Conservation (phyloP, 2,113 vertebrate genomes). For the Peromyscus polionotus region DNA sequence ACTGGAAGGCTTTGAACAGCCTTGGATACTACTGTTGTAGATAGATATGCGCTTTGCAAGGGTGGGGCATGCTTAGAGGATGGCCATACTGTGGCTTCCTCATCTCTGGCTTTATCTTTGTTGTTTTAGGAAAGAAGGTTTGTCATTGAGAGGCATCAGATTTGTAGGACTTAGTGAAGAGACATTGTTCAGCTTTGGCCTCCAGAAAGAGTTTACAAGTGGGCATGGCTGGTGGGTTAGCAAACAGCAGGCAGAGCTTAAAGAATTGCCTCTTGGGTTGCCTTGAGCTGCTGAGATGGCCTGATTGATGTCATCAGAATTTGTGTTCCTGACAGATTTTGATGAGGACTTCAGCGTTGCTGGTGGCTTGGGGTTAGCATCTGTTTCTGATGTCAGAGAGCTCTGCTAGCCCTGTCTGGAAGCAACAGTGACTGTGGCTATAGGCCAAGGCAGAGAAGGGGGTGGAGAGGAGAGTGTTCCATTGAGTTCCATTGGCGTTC, state of each 20-base stretch:
- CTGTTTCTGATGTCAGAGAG: slow-evolving; percentile 13
- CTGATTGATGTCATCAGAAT: slow-evolving; percentile 3
- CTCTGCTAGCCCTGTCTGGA: background rate
- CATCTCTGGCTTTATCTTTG: background rate
- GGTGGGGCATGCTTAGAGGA: slow-evolving; percentile 4
- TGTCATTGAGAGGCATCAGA: background rate
- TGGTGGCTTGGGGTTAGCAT: slow-evolving; percentile 29
- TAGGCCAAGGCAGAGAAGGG: background rate
- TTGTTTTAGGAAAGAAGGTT: slow-evolving; percentile 37
- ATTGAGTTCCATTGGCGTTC: background rate
- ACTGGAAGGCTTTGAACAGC: background rate
- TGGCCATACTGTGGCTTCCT: background rate
- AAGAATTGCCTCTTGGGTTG: background rate
- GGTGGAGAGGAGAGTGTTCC: background rate
- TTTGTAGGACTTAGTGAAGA: slow-evolving; percentile 24
- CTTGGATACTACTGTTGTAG: background rate
- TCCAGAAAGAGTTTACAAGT: slow-evolving; percentile 7
- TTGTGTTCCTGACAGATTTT: slow-evolving; percentile 46
- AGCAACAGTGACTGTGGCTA: slow-evolving; percentile 1
- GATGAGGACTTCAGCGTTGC: background rate
- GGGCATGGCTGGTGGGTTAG: slow-evolving; percentile 25
- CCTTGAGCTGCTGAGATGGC: slow-evolving; percentile 19
- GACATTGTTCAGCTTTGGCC: slow-evolving; percentile 27
- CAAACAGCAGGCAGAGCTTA: slow-evolving; percentile 15
- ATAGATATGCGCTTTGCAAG: background rate